phyloP scores from a whole-genome alignment of 30 jellyfish, hydroid and myxozoan genomes.

The Aurelia coerulea region DNA sequence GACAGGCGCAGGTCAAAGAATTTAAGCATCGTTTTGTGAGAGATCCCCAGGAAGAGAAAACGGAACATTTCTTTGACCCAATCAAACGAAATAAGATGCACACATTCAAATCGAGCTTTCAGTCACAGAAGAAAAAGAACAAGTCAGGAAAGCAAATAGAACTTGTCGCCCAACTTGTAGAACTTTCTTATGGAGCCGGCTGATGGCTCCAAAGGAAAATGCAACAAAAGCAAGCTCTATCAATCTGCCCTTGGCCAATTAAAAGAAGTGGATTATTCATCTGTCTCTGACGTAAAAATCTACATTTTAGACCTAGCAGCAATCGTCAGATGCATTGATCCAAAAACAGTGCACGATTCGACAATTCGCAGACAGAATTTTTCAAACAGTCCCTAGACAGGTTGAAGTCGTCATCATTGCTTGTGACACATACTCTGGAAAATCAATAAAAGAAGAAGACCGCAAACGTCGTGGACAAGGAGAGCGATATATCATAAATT shows the following conservation, averaged over 20 bases:
- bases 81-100: constrained; percentile 11
- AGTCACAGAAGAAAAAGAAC: neutral
- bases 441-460: constrained; percentile 1
- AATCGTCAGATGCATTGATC: neutral
- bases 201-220: neutral
- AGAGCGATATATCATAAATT: constrained; percentile 21
- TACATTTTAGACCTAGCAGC: constrained; percentile 7
- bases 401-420: neutral
- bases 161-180: constrained; percentile 36
- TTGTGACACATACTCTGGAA: constrained; percentile 14
- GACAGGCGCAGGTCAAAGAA: constrained; percentile 15
- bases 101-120: constrained; percentile 19
- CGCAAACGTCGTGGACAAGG: constrained; percentile 12
- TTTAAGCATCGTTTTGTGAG: neutral
- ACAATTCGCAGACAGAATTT: constrained; percentile 12
- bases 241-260: neutral
- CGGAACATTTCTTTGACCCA: constrained; percentile 27
- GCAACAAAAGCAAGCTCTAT: constrained; percentile 24
- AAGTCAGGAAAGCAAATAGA: constrained; percentile 13
- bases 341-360: constrained; percentile 12
- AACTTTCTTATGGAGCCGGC: neutral
- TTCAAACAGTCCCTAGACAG: neutral
- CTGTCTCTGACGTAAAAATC: neutral
- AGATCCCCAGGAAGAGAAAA: neutral
- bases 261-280: neutral